Percentiles rank a stretch among this genome's conserved stretches.
phyloP scores from a whole-genome alignment of 1,140 invertebrate species.

The Belonocnema kinseyi region DNA sequence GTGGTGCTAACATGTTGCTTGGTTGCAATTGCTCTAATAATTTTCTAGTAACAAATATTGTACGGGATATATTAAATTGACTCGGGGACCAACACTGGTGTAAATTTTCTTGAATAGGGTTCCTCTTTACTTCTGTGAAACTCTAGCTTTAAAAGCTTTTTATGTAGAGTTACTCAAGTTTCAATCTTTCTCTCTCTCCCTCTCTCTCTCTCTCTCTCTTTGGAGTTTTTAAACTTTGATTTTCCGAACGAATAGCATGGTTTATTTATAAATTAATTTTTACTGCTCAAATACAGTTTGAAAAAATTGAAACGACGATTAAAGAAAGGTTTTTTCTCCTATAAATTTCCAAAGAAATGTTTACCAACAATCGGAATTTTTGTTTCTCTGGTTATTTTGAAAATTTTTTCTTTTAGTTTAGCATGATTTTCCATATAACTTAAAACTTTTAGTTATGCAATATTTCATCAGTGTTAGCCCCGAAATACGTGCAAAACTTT shows the following conservation, averaged over 20 bases:
- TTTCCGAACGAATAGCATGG: neutral
- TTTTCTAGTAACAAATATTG: slow-evolving; percentile 16
- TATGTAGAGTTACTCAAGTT: slow-evolving; percentile 12
- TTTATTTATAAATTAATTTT: neutral
- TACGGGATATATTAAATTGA: slow-evolving; percentile 9
- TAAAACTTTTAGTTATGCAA: neutral
- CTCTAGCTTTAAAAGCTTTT: slow-evolving; percentile 17
- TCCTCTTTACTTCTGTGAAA: neutral
- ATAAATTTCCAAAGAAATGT: too few species aligned
- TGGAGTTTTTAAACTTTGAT: slow-evolving; percentile 21
- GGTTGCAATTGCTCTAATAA: slow-evolving; percentile 8
- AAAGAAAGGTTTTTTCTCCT: too few species aligned
- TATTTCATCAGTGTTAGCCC: slow-evolving; percentile 26
- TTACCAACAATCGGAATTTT: too few species aligned
- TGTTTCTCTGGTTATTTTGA: too few species aligned
- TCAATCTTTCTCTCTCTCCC: neutral
- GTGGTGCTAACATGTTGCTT: slow-evolving; percentile 2
- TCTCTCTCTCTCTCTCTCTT: neutral
- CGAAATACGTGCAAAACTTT: slow-evolving; percentile 17
- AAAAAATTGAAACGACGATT: too few species aligned
- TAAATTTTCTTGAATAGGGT: neutral
- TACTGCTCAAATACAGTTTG: too few species aligned
- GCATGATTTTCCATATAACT: neutral
- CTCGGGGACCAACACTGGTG: slow-evolving; percentile 19
- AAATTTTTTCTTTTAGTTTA: neutral